Evolutionary conservation across 1,140 invertebrate species (phyloP).

Genomic region (Drosophila oshimai): DNA sequence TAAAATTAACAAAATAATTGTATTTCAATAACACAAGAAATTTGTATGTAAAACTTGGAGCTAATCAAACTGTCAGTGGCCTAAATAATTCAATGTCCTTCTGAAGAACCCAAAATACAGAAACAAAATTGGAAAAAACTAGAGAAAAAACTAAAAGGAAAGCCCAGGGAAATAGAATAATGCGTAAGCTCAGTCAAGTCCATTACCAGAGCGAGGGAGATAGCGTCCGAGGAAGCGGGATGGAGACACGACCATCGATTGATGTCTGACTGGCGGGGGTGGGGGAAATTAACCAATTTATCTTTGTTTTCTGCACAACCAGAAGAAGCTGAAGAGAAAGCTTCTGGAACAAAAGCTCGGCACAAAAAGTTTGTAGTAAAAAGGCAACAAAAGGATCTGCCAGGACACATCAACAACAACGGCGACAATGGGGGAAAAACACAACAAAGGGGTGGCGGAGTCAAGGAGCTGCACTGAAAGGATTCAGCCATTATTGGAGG

Average conservation of each 20-base stretch:
- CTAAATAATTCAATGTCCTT: slow-evolving; percentile 16
- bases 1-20: no score
- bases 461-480: slow-evolving; percentile 59
- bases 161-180: slow-evolving; percentile 47
- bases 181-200: slow-evolving; percentile 76
- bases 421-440: slow-evolving; percentile 60
- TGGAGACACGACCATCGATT: slow-evolving; percentile 67
- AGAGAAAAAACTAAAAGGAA: slow-evolving; percentile 6
- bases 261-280: slow-evolving; percentile 73
- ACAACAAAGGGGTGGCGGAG: slow-evolving; percentile 46
- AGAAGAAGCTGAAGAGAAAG: slow-evolving; percentile 24
- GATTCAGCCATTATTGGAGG: slow-evolving; percentile 63
- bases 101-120: not conserved
- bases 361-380: slow-evolving; percentile 73
- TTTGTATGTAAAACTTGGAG: not conserved
- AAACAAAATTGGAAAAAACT: slow-evolving; percentile 3
- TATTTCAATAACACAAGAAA: not conserved
- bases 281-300: slow-evolving; percentile 82
- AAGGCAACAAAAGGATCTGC: slow-evolving; percentile 60
- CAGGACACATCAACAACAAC: slow-evolving; percentile 69
- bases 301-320: slow-evolving; percentile 77
- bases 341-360: slow-evolving; percentile 34
- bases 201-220: slow-evolving; percentile 65
- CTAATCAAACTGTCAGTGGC: slow-evolving; percentile 3
- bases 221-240: not conserved